Conservation (phyloP, 2,888 invertebrate species). For the Microlaimidae sp. region DNA sequence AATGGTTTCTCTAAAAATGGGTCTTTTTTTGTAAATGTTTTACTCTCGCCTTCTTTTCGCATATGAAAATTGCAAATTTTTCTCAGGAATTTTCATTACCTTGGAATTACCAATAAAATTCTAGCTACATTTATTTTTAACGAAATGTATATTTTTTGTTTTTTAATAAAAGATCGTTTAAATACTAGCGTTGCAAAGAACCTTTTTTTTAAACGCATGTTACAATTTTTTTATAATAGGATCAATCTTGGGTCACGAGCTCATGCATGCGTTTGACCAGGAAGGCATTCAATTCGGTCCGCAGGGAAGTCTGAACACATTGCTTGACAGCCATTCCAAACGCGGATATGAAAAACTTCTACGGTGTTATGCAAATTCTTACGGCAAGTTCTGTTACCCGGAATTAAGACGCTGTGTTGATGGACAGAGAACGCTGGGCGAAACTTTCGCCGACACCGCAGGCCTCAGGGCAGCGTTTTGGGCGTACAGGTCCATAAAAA, state of each 20-base stretch:
- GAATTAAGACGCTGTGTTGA: conserved; percentile 3
- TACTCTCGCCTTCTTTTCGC: no score
- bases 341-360: neutral
- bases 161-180: no score
- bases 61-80: no score
- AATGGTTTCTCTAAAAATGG: no score
- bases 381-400: conserved; percentile 3
- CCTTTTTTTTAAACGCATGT: neutral
- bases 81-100: no score
- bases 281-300: conserved; percentile 7
- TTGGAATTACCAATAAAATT: no score
- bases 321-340: neutral
- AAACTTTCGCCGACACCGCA: conserved; percentile 3
- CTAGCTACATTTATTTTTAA: no score
- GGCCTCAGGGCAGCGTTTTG: neutral
- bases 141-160: no score
- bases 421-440: conserved; percentile 1
- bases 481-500: conserved; percentile 6
- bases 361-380: neutral
- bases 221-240: neutral
- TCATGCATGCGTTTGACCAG: conserved; percentile 6
- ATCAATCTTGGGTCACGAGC: conserved; percentile 6
- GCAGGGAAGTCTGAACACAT: neutral
- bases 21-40: no score
- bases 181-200: no score